phyloP scores from a whole-genome alignment of 2,797 vertebrate species.

The Periparus ater region DNA sequence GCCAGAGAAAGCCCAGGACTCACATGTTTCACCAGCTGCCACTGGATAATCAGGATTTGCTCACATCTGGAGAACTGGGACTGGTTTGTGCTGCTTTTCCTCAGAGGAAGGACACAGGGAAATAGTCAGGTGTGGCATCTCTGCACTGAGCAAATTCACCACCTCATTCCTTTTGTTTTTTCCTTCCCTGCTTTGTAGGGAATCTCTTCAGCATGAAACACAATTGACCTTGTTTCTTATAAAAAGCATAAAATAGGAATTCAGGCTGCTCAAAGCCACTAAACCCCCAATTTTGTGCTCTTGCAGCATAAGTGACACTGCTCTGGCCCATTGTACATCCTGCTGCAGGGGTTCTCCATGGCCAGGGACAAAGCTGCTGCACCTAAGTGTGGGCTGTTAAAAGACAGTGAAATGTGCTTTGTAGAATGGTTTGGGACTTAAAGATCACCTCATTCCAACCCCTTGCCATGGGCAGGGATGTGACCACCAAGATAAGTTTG shows the following conservation, averaged over 20 bases:
- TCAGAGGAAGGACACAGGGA: background rate
- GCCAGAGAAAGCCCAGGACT: background rate
- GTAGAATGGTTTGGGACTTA: background rate
- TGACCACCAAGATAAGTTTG: background rate
- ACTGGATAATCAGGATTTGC: background rate
- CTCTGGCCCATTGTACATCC: background rate
- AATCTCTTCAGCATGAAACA: background rate
- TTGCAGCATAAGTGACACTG: background rate
- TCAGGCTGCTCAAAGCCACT: background rate
- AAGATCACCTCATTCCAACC: background rate
- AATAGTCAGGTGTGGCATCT: accelerated
- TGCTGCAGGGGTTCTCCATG: background rate
- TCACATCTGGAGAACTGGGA: background rate
- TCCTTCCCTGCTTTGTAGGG: background rate
- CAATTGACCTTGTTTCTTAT: background rate
- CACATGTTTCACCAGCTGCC: background rate
- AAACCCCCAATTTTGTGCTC: background rate
- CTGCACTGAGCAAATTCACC: background rate
- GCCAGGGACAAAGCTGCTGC: background rate
- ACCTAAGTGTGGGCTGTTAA: background rate
- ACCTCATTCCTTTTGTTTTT: accelerated
- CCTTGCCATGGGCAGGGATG: background rate
- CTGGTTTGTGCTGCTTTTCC: background rate
- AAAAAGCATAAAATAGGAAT: background rate
- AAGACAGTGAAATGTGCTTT: background rate